Evolutionary conservation across 2,113 vertebrate genomes (phyloP).

Genomic region (Brachirus orientalis): DNA sequence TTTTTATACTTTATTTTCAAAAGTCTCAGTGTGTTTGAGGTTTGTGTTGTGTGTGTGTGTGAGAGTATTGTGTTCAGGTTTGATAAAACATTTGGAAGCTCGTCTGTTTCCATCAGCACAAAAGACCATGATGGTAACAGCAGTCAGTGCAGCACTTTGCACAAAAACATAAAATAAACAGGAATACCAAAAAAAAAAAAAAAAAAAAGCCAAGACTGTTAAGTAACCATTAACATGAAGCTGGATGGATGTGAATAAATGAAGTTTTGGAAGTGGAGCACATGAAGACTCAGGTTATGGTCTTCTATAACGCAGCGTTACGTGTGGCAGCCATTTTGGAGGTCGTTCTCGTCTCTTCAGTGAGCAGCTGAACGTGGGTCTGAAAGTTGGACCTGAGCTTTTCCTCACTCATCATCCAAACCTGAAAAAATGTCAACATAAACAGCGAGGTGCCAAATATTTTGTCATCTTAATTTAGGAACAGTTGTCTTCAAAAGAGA

Average conservation of each 20-base stretch:
- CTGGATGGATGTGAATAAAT: not conserved
- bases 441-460: too few species aligned
- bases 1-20: too few species aligned
- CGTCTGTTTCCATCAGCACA: constrained; percentile 8
- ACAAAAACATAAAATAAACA: not conserved
- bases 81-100: not conserved
- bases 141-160: not conserved
- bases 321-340: constrained; percentile 4
- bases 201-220: too few species aligned
- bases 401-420: not conserved
- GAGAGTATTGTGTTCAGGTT: too few species aligned
- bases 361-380: fast-evolving
- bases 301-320: not conserved
- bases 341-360: not conserved
- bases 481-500: too few species aligned
- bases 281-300: not conserved
- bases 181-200: too few species aligned
- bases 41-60: too few species aligned
- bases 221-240: not conserved
- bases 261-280: not conserved
- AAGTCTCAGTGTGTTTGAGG: not conserved
- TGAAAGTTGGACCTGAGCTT: not conserved
- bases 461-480: too few species aligned
- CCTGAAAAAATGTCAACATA: not conserved
- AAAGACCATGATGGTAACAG: too few species aligned